A percentile compares a stretch with the other conserved stretches of the same genome.
Conservation (phyloP, 1,140 invertebrate genomes). For the Euura saliciscinereae region DNA sequence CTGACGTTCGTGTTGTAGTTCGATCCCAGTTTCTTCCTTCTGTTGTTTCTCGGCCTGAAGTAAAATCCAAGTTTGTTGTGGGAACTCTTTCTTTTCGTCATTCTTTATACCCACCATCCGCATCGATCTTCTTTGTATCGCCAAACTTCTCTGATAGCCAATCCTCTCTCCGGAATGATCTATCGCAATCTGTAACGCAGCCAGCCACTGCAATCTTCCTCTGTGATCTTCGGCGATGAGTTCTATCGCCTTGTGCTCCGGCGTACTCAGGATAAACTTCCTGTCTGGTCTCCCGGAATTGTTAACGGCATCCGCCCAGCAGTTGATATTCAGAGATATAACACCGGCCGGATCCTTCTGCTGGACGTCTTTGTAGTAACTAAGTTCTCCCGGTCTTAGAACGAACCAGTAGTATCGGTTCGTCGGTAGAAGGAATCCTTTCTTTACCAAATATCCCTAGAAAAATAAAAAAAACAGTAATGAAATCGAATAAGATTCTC, state of each 20-base stretch:
- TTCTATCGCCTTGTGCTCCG: constrained; percentile 70
- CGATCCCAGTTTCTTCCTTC: constrained; percentile 62
- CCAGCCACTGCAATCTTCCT: constrained; percentile 75
- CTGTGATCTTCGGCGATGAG: constrained; percentile 73
- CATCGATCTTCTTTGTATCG: constrained; percentile 63
- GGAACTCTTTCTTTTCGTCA: background rate
- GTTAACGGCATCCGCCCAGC: constrained; percentile 67
- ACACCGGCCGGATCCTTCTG: constrained; percentile 75
- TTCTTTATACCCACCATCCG: constrained; percentile 60
- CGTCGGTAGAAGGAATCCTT: constrained; percentile 75
- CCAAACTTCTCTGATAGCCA: constrained; percentile 68
- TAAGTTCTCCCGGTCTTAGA: constrained; percentile 73
- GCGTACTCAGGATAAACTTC: constrained; percentile 66
- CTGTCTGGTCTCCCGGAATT: constrained; percentile 63
- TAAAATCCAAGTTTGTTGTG: background rate
- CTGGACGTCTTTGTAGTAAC: constrained; percentile 74
- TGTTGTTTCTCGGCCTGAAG: constrained; percentile 59
- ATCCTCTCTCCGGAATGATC: constrained; percentile 68
- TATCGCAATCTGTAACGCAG: constrained; percentile 72
- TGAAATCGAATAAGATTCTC: background rate
- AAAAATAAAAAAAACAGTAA: constrained; percentile 27
- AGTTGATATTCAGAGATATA: constrained; percentile 68
- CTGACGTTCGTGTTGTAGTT: constrained; percentile 69
- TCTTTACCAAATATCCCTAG: constrained; percentile 73
- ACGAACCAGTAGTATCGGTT: constrained; percentile 84